Percentiles rank a stretch among this genome's conserved stretches.
Conservation (phyloP, 1,140 invertebrate species). For the Tachypleus tridentatus region DNA sequence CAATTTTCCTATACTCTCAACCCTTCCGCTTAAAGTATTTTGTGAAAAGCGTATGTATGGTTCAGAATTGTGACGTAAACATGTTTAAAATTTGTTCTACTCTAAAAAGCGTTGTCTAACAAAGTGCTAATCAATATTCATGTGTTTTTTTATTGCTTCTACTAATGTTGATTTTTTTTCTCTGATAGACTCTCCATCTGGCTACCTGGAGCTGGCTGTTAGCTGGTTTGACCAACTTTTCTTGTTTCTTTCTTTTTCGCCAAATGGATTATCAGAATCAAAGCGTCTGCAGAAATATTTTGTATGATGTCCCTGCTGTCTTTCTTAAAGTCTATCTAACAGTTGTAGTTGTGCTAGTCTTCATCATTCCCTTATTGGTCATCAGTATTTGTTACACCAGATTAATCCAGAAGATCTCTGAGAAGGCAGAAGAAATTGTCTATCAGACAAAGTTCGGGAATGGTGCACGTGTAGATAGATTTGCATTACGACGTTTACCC, state of each 20-base stretch:
- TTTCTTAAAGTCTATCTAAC: not conserved
- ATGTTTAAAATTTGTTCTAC: too few species aligned
- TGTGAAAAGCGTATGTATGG: too few species aligned
- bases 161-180: too few species aligned
- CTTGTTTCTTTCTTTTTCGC: not conserved
- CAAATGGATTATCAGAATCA: not conserved
- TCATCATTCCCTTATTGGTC: slow-evolving; percentile 1
- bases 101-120: too few species aligned
- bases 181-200: too few species aligned
- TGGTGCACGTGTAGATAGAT: not conserved
- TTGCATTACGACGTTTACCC: not conserved
- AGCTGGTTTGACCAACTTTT: not conserved
- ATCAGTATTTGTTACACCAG: not conserved
- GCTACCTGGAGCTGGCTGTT: not conserved
- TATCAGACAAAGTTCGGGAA: not conserved
- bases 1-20: too few species aligned
- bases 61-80: too few species aligned
- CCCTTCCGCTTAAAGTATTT: too few species aligned
- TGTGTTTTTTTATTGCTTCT: too few species aligned
- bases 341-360: not conserved
- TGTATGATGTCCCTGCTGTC: not conserved
- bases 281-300: not conserved
- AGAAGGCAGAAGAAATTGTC: not conserved
- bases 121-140: too few species aligned
- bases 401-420: not conserved